Evolutionary conservation across 2,797 vertebrate species (phyloP), one percentile per base, ranked within the genome.

Genomic region (Sibirionetta formosa): DNA sequence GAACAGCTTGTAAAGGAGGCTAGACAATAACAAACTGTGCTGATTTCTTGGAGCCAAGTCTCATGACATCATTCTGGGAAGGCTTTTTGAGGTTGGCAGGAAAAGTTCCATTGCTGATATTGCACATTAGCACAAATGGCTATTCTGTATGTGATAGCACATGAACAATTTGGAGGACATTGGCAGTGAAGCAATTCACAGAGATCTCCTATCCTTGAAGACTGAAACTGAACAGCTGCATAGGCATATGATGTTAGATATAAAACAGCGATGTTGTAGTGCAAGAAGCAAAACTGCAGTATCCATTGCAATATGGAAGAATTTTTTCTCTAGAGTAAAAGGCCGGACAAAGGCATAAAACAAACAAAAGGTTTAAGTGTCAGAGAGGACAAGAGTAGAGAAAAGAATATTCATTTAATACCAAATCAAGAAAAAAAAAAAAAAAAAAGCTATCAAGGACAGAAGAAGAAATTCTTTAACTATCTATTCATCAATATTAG

Each of bases 11-110:
- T 58, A 85, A 90, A 84, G 60, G 75, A 84, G 81, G 35, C 51
- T 50, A 82, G 81, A 73, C 78, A 82, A 73, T 79, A 93, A 95
- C 22, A 86, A 88, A 92, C 33, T 66, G 72, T 70, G 35, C 51
- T 86, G n/a, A 66, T 33, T 79, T 54, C 60, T 77, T 84, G 48
- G 56, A 90, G 92, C 78, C 93, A 86, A 90, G 48, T 60, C 51
- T 88, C 24, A 70, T 80, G 51, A 90, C 63, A 70, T 92, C 73
- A 92, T 93, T 88, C 71, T 90, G 86, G 65, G 36, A 95, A 94
- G 61, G 56, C 35, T 15, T 88, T 90, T 75, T 0, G 6, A 70
- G 51, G 56, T 5, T 87, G 86, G 63, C 84, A 86, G 60, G 63
- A 90, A 61, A 90, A 88, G 13, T 84, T 92, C 51, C 42, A 57